Conservation (phyloP, 2,888 invertebrate genomes). For the Ommatoiulus sabulosus region DNA sequence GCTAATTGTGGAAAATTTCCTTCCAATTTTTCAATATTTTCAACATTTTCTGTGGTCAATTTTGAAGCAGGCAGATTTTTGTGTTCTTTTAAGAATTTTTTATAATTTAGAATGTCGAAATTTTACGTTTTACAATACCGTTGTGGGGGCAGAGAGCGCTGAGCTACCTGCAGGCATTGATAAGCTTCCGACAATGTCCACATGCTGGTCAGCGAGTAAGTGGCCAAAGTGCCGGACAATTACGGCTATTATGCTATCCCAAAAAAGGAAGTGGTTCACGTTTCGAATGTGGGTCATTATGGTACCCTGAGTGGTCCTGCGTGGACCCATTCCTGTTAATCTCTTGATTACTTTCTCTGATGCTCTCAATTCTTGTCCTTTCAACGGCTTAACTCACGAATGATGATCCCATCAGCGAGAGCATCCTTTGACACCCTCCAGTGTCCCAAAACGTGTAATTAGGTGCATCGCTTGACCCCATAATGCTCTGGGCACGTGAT, state of each 20-base stretch:
- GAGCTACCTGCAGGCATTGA: not conserved
- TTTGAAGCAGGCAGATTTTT: too few relatives aligned
- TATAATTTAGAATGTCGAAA: too few relatives aligned
- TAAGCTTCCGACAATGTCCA: not conserved
- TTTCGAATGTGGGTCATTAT: not conserved
- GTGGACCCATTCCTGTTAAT: not conserved
- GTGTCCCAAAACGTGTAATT: too few relatives aligned
- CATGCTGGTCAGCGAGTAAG: not conserved
- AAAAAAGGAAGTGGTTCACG: not conserved
- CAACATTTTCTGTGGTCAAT: too few relatives aligned
- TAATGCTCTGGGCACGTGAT: not conserved
- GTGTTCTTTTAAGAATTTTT: too few relatives aligned
- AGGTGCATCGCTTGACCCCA: too few relatives aligned
- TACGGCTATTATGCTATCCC: not conserved
- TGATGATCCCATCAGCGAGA: not conserved
- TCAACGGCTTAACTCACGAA: not conserved
- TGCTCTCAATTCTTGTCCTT: not conserved
- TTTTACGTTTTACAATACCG: too few relatives aligned
- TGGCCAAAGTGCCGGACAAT: constrained; percentile 17
- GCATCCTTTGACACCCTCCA: not conserved
- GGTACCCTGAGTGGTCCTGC: not conserved
- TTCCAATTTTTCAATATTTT: too few relatives aligned
- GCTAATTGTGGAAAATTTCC: too few relatives aligned
- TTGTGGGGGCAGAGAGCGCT: too few relatives aligned
- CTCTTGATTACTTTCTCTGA: not conserved